A percentile compares a stretch with the other conserved stretches of the same genome.
These are phyloP conservation scores for Radopholus similis DNA, from an alignment of 1,140 invertebrate genomes.

Conservation along the genomic window DNA sequence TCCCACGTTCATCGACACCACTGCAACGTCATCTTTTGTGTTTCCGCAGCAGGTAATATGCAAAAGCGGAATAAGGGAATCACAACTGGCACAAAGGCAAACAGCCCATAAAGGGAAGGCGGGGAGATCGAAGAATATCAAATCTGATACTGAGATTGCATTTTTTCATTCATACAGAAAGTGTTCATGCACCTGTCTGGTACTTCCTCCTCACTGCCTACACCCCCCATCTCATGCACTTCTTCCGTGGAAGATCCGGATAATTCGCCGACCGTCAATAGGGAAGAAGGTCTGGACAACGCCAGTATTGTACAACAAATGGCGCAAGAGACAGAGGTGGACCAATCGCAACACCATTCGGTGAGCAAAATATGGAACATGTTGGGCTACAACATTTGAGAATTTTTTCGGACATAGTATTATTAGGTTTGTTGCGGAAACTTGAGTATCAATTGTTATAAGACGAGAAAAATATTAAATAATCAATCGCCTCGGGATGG, in stretches of 20 bases:
- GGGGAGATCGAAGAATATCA: not conserved
- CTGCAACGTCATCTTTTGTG: too few relatives aligned
- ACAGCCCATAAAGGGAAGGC: not conserved
- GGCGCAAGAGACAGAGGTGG: not conserved
- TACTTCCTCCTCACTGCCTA: not conserved
- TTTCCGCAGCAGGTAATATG: too few relatives aligned
- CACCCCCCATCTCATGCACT: not conserved
- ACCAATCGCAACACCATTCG: not conserved
- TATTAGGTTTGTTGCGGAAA: not conserved
- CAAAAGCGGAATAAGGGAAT: not conserved
- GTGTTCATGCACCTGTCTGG: not conserved
- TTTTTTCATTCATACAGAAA: not conserved
- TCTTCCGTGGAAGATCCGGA: not conserved
- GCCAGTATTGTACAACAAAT: not conserved
- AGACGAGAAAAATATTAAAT: too few relatives aligned
- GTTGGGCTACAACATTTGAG: not conserved
- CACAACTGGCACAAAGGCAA: too few relatives aligned
- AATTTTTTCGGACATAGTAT: not conserved
- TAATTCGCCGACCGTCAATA: slow-evolving; percentile 1
- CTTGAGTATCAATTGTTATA: not conserved
- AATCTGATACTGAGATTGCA: not conserved
- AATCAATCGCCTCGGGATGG: too few relatives aligned
- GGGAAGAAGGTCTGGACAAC: too few relatives aligned
- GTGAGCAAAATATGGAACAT: not conserved
- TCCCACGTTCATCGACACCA: too few relatives aligned